These are phyloP conservation scores for Archivesica marissinica DNA, from an alignment of 1,140 invertebrate genomes.

Conservation along the genomic window DNA sequence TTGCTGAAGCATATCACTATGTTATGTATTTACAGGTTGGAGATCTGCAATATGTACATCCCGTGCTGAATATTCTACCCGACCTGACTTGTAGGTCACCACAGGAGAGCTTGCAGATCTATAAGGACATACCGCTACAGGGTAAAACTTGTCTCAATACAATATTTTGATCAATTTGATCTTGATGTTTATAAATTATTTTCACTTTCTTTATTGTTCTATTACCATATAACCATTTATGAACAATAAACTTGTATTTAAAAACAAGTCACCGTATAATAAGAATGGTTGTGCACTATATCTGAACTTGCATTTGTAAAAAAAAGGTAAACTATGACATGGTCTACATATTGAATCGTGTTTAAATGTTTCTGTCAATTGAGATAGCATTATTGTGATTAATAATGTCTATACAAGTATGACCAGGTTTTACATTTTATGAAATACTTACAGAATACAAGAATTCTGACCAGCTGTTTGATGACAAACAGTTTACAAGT, in stretches of 20 bases:
- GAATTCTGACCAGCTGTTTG: conserved; percentile 21
- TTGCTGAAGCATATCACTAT: too few species aligned
- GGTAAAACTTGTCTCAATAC: neutral
- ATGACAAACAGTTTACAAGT: conserved; percentile 22
- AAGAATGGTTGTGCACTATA: too few species aligned
- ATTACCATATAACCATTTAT: too few species aligned
- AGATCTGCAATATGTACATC: conserved; percentile 62
- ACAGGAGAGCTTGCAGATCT: conserved; percentile 65
- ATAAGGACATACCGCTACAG: neutral
- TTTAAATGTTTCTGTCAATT: neutral
- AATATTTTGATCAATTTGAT: too few species aligned
- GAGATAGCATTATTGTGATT: too few species aligned
- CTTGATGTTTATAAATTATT: too few species aligned
- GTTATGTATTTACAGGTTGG: neutral
- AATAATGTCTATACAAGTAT: too few species aligned
- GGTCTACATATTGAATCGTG: neutral
- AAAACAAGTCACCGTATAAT: too few species aligned
- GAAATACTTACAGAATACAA: neutral
- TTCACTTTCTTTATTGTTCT: too few species aligned
- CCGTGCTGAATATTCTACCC: conserved; percentile 69
- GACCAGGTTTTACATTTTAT: neutral
- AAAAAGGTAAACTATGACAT: too few species aligned
- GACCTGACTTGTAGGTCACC: conserved; percentile 72
- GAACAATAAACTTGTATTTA: too few species aligned
- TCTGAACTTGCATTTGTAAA: too few species aligned